These are phyloP conservation scores for Halcyon smyrnensis DNA, from an alignment of 2,797 vertebrate genomes.

Conservation along the genomic window DNA sequence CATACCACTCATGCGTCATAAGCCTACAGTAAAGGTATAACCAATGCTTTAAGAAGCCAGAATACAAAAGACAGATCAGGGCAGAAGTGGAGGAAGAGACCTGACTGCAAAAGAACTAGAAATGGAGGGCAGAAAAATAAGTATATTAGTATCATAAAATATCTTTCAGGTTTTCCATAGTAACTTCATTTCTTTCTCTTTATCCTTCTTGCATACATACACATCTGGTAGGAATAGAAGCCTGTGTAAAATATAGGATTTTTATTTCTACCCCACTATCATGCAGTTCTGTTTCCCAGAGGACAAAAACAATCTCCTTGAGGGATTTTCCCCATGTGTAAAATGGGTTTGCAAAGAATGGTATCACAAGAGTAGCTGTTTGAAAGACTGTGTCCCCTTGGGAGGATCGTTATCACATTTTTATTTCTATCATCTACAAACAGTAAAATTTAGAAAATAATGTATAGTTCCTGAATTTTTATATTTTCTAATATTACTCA, in stretches of 20 bases:
- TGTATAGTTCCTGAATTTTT: background rate
- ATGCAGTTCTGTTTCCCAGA: background rate
- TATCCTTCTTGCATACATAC: background rate
- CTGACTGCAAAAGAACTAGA: background rate
- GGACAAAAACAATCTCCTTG: background rate
- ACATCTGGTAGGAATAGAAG: background rate
- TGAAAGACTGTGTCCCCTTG: background rate
- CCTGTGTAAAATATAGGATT: background rate
- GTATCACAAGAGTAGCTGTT: background rate
- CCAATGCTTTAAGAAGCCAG: background rate
- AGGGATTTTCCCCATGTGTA: background rate
- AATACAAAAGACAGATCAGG: background rate
- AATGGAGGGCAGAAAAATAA: background rate
- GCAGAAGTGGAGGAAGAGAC: background rate
- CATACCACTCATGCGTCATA: rapidly evolving
- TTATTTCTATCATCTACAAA: background rate
- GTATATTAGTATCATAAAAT: background rate
- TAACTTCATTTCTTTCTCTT: background rate
- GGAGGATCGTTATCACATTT: background rate
- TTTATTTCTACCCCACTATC: background rate
- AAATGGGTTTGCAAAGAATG: background rate
- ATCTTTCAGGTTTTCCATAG: background rate
- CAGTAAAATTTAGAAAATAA: background rate
- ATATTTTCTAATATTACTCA: background rate
- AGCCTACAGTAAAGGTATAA: background rate